Base-by-base conservation (phyloP, 2,888 invertebrate genomes). In the Toxonevra muliebris region DNA sequence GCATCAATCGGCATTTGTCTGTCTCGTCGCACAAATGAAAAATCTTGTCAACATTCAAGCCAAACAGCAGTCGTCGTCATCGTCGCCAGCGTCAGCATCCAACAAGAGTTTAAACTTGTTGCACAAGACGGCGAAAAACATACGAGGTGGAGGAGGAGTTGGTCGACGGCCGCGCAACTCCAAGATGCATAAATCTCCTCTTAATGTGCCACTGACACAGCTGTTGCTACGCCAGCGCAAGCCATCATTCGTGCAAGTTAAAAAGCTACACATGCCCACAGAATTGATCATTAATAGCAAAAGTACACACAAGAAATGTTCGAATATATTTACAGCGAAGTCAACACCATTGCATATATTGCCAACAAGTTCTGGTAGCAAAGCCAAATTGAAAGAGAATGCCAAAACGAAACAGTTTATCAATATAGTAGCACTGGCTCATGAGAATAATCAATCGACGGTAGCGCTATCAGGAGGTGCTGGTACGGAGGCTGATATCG, bases 1-100 rank as follows among this genome's bases (percentile, higher is more conserved):
- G 42, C 76, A 73, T 65, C 68, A 72, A 62, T 78, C 78, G 1
- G 78, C 78, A 17, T 78, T 78, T 68, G 76, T 75, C 55, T 75
- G 75, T 60, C 66, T 75, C 60, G 68, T 74, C 40, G 65, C 71
- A 59, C 66, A 72, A 62, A 72, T 75, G 73, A 73, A 72, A 60
- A 71, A 67, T 69, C 13, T 69, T 20, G 69, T 69, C 53, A 54
- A 69, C 19, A 61, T 67, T 41, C 50, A 61, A 53, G n/a, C 53
- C 30, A 45, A 41, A 45, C 48, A 48, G 52, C 45, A 65, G 45
- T 13, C 57, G 19, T 53, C 60, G 19, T 42, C 54, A 50, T 70
- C 62, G 53, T 54, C 40, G 11, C 53, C 45, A 17, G 11, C 48
- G 0, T 12, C 45, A 1, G n/a, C 61, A 9, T 1, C 30, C 1